A percentile compares a stretch with the other conserved stretches of the same genome.
Evolutionary conservation across 2,797 vertebrate species (phyloP).

Genomic region (Sphenodon punctatus): DNA sequence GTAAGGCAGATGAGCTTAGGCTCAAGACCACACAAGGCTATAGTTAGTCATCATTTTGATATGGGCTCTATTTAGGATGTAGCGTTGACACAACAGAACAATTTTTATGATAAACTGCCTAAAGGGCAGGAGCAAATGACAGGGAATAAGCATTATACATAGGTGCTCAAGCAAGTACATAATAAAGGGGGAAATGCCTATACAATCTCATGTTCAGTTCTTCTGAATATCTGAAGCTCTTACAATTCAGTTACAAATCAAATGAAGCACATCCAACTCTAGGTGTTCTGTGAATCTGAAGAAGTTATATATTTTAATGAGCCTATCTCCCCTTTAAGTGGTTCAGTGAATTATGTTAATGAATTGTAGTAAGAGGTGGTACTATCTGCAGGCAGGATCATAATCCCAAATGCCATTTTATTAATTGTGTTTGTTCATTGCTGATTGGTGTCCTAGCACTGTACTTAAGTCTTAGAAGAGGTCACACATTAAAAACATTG

Average conservation of each 20-base stretch:
- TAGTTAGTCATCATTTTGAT: constrained; percentile 14
- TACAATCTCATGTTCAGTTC: not conserved
- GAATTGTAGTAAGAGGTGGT: too few species aligned
- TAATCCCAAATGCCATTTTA: too few species aligned
- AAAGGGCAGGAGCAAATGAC: not conserved
- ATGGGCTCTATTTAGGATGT: not conserved
- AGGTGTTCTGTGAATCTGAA: not conserved
- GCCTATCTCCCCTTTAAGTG: not conserved
- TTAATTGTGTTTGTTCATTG: too few species aligned
- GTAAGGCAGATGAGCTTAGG: not conserved
- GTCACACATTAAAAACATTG: too few species aligned
- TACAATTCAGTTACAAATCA: too few species aligned
- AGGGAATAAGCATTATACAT: not conserved
- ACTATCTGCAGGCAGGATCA: too few species aligned
- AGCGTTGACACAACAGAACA: not conserved
- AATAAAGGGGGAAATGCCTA: not conserved
- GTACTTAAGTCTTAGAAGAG: too few species aligned
- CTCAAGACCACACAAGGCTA: constrained; percentile 19
- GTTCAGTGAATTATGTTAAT: not conserved
- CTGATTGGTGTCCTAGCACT: too few species aligned
- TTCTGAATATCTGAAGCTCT: too few species aligned
- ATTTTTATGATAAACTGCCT: too few species aligned
- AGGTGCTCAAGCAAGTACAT: not conserved
- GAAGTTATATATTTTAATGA: not conserved
- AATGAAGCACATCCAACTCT: too few species aligned